Conservation (phyloP, 2,113 vertebrate species). For the Poeciliopsis occidentalis region DNA sequence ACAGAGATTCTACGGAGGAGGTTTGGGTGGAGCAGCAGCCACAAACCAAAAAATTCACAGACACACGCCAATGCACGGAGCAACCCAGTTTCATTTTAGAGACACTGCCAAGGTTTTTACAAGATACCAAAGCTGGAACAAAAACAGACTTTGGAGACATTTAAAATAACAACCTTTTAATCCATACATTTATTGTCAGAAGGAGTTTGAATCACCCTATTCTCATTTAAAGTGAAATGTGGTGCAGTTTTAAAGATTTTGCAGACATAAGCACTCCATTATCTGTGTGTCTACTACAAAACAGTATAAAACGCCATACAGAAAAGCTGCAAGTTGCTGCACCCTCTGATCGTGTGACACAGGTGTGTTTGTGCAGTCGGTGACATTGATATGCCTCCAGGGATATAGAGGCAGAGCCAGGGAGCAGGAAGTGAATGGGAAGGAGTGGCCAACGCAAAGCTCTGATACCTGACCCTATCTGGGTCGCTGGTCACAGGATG, state of each 20-base stretch:
- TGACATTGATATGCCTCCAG: constrained; percentile 71
- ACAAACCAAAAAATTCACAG: not conserved
- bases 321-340: not conserved
- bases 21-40: constrained; percentile 41
- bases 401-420: constrained; percentile 28
- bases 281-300: not conserved
- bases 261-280: not conserved
- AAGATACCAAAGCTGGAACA: not conserved
- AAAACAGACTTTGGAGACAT: not conserved
- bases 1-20: not conserved
- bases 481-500: constrained; percentile 41
- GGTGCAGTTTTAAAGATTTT: not conserved
- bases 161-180: not conserved
- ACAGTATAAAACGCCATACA: not conserved
- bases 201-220: constrained; percentile 26
- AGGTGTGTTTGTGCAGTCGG: constrained; percentile 58
- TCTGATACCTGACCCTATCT: constrained; percentile 63
- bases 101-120: constrained; percentile 7
- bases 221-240: not conserved
- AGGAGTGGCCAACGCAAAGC: constrained; percentile 15
- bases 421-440: constrained; percentile 16
- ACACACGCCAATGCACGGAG: constrained; percentile 1
- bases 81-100: not conserved
- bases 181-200: constrained; percentile 1
- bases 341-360: constrained; percentile 38